These are phyloP conservation scores for Verasper variegatus DNA, from an alignment of 2,113 vertebrate genomes.

Conservation along the genomic window DNA sequence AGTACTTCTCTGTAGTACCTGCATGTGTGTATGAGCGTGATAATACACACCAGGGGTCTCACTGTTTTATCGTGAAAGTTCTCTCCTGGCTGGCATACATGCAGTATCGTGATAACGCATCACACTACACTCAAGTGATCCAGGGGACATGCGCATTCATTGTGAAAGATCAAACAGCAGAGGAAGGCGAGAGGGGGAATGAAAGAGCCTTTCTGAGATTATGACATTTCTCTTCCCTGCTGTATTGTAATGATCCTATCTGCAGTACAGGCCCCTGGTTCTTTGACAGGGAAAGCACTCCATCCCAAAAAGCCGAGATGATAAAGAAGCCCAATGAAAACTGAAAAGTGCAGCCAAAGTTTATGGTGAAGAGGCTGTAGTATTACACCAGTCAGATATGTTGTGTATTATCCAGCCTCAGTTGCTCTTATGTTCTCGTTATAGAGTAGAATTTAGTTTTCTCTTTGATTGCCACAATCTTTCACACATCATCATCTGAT, in stretches of 20 bases:
- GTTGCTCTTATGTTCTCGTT: background rate
- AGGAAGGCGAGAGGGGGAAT: conserved; percentile 13
- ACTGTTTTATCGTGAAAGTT: background rate
- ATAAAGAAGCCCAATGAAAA: conserved; percentile 45
- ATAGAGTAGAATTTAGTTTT: background rate
- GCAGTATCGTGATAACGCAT: conserved; percentile 34
- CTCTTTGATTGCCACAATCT: background rate
- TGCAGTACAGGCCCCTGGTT: conserved; percentile 53
- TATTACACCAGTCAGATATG: conserved; percentile 14
- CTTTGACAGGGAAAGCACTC: conserved; percentile 48
- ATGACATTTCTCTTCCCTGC: conserved; percentile 57
- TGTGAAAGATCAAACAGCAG: conserved; percentile 51
- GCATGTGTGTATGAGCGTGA: background rate
- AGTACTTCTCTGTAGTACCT: background rate
- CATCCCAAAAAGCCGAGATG: conserved; percentile 35
- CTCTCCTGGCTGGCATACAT: conserved; percentile 1
- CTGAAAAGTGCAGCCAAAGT: conserved; percentile 40
- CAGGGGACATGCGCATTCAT: conserved; percentile 23
- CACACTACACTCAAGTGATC: conserved; percentile 16
- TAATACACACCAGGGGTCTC: background rate
- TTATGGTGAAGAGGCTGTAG: conserved; percentile 10
- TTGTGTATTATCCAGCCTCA: background rate
- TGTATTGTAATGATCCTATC: conserved; percentile 57
- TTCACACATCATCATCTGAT: background rate
- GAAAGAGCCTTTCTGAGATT: conserved; percentile 49